phyloP scores from a whole-genome alignment of 1,140 invertebrate genomes.

The Eurosta solidaginis region DNA sequence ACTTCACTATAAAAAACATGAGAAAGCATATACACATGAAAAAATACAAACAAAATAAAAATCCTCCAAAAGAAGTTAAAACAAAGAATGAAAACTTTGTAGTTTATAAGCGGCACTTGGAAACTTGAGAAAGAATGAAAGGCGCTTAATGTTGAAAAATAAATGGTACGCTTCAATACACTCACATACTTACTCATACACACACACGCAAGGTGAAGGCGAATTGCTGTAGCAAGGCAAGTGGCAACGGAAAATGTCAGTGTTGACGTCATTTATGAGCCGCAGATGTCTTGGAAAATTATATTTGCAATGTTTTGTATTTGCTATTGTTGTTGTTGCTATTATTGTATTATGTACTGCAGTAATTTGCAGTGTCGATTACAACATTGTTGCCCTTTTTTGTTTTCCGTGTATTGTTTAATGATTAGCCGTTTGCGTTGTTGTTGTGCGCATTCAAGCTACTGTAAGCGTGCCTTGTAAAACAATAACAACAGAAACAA shows the following conservation, averaged over 20 bases:
- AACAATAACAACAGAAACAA: neutral
- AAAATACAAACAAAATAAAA: no score
- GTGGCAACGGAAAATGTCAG: neutral
- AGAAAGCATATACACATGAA: no score
- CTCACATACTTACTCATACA: no score
- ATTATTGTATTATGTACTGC: neutral
- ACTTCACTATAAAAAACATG: no score
- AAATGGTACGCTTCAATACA: no score
- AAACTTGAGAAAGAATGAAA: neutral
- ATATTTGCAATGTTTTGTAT: neutral
- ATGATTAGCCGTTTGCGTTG: neutral
- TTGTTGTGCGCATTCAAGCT: neutral
- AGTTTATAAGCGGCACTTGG: no score
- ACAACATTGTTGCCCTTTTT: neutral
- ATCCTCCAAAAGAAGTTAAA: no score
- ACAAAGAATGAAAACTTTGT: no score
- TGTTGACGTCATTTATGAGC: conserved; percentile 20
- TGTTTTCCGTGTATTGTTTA: neutral
- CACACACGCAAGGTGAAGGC: neutral
- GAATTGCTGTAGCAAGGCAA: neutral
- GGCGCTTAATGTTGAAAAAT: neutral
- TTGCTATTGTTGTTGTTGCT: neutral
- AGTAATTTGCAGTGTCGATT: conserved; percentile 27
- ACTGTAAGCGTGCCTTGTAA: neutral
- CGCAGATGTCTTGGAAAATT: conserved; percentile 20